Percentiles rank a stretch among this genome's conserved stretches.
phyloP scores from a whole-genome alignment of 2,797 vertebrate species.

The Crenuchus spilurus region DNA sequence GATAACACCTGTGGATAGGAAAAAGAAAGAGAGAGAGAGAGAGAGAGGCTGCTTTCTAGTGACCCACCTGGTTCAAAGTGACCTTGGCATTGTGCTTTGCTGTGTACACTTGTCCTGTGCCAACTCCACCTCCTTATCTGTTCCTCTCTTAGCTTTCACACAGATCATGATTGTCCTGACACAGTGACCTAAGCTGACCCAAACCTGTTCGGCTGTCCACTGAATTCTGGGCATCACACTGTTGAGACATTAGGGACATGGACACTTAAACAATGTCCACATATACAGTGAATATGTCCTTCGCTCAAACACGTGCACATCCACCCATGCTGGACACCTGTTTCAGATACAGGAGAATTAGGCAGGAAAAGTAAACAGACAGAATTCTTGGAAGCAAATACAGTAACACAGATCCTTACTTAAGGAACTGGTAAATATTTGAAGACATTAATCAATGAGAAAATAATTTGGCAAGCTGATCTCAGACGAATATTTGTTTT shows the following conservation, averaged over 20 bases:
- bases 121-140: constrained; percentile 31
- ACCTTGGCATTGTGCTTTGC: constrained; percentile 37
- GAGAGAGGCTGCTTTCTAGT: constrained; percentile 8
- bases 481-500: no score
- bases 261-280: not conserved
- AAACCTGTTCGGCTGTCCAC: not conserved
- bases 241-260: not conserved
- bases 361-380: not conserved
- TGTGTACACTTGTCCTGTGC: constrained; percentile 34
- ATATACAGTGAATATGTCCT: not conserved
- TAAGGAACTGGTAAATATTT: constrained; percentile 36
- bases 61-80: constrained; percentile 54
- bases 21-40: not conserved
- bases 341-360: not conserved
- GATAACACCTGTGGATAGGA: not conserved
- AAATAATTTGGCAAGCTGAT: not conserved
- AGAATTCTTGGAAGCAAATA: constrained; percentile 7
- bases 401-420: constrained; percentile 9
- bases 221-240: not conserved
- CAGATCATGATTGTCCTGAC: constrained; percentile 1
- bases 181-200: constrained; percentile 15
- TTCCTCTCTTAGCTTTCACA: constrained; percentile 2
- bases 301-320: not conserved
- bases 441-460: constrained; percentile 1
- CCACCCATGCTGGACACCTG: not conserved